These are phyloP conservation scores for Eurosta solidaginis DNA, from an alignment of 1,140 invertebrate species.

Conservation along the genomic window DNA sequence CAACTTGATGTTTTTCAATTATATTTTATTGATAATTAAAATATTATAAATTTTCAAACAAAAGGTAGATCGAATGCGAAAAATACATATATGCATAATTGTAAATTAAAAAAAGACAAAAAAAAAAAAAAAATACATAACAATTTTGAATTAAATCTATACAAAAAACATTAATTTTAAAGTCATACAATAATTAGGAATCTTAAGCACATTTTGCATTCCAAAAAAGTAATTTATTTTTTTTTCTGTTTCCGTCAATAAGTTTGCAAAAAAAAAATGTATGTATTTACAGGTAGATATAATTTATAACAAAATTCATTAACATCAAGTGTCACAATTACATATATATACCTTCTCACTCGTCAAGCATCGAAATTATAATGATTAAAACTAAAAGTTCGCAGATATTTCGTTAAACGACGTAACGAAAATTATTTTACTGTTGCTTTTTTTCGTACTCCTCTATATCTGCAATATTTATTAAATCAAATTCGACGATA, in stretches of 20 bases:
- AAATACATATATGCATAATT: not conserved
- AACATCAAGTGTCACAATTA: conserved; percentile 25
- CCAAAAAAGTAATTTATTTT: no score
- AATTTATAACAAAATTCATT: no score
- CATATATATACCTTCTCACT: not conserved
- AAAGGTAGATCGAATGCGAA: not conserved
- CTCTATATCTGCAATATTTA: conserved; percentile 66
- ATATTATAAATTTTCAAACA: not conserved
- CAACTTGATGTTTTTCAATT: not conserved
- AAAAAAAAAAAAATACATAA: no score
- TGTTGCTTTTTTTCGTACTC: conserved; percentile 42
- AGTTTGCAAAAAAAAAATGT: no score
- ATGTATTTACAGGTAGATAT: no score
- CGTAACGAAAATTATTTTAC: not conserved
- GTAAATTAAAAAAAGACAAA: no score
- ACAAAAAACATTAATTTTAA: no score
- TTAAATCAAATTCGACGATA: conserved; percentile 73
- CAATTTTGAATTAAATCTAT: no score
- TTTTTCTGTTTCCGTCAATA: no score
- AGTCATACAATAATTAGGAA: no score
- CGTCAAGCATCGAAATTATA: not conserved
- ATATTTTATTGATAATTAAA: not conserved
- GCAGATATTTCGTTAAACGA: not conserved
- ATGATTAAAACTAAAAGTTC: not conserved
- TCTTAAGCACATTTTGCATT: no score